Evolutionary conservation across 2,113 vertebrate genomes (phyloP), one percentile per base, ranked within the genome.

Genomic region (Phrynosoma blainvillii): DNA sequence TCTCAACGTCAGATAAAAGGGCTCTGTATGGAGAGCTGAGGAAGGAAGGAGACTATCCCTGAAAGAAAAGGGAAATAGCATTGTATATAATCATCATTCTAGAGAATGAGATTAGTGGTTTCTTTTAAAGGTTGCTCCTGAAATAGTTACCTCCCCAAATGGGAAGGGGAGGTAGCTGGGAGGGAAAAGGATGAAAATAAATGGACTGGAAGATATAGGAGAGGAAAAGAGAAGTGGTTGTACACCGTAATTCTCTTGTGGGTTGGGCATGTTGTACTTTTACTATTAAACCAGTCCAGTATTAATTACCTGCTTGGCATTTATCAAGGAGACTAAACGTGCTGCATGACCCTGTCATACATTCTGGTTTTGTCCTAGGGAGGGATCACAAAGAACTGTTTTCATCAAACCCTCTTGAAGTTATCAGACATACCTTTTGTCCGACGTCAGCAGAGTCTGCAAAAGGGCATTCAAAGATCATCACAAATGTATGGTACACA

Each of bases 381-480:
- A 89, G 52, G 0, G 0, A n/a, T 75, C 62, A 54, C 68, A 30
- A 0, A 0, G 87, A 89, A 0, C 0, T 74, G 25, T 78, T 87
- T 84, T 59, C 80, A 1, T 52, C 30, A 21, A 4, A 5, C 56
- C 82, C 0, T 56, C 0, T 12, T 77, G 0, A 73, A 86, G 74
- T 11, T 87, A 84, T 83, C 86, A 84, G 68, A 89, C 79, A 68
- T 79, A 36, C 75, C 62, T 89, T 79, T 87, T 1, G 3, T 47
- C 86, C 79, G 91, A 83, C 2, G 2, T 84, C 94, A 95, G 86
- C 85, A 77, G 75, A 86, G 12, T 0, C 78, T 82, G 32, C 90
- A 79, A 0, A 5, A 91, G 83, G 27, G n/a, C 65, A 82, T 73
- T 0, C n/a, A 77, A 52, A 70, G 30, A 25, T 1, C 77, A 0